These are phyloP conservation scores for Oppia nitens DNA, from an alignment of 1,140 invertebrate species.

Conservation along the genomic window DNA sequence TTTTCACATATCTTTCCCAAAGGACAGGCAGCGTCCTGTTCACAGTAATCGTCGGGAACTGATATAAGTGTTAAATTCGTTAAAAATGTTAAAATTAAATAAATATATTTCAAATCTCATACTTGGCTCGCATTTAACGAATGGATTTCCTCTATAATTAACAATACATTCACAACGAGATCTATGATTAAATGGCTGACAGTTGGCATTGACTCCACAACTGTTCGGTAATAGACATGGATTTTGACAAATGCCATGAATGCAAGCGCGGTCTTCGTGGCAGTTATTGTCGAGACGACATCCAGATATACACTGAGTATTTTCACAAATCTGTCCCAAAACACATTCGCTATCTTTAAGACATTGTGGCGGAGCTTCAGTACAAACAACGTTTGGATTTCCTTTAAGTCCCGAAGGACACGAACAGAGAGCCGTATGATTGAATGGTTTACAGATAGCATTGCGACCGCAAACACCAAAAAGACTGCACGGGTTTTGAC, in stretches of 20 bases:
- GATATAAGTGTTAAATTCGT: slow-evolving; percentile 8
- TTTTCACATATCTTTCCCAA: slow-evolving; percentile 24
- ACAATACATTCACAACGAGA: slow-evolving; percentile 56
- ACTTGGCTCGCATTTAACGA: slow-evolving; percentile 52
- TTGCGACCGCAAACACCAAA: slow-evolving; percentile 24
- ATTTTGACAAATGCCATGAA: slow-evolving; percentile 65
- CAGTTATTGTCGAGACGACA: slow-evolving; percentile 75
- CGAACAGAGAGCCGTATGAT: slow-evolving; percentile 62
- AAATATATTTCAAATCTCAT: slow-evolving; percentile 4
- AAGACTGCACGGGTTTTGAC: slow-evolving; percentile 24
- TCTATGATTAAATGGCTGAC: slow-evolving; percentile 50
- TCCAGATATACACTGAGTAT: slow-evolving; percentile 33
- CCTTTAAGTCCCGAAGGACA: slow-evolving; percentile 33
- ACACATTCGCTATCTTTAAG: slow-evolving; percentile 20
- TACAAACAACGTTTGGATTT: slow-evolving; percentile 51
- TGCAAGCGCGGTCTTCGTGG: slow-evolving; percentile 59
- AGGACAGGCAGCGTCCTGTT: slow-evolving; percentile 23
- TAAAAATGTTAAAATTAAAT: slow-evolving; percentile 12
- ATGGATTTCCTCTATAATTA: slow-evolving; percentile 56
- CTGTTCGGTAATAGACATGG: slow-evolving; percentile 53
- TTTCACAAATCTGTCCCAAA: slow-evolving; percentile 22
- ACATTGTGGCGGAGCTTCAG: slow-evolving; percentile 20
- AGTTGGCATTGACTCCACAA: slow-evolving; percentile 69
- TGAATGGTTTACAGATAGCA: slow-evolving; percentile 38
- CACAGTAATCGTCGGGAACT: slow-evolving; percentile 21